Conservation (phyloP, 2,888 invertebrate genomes). For the Octonoba sinensis region DNA sequence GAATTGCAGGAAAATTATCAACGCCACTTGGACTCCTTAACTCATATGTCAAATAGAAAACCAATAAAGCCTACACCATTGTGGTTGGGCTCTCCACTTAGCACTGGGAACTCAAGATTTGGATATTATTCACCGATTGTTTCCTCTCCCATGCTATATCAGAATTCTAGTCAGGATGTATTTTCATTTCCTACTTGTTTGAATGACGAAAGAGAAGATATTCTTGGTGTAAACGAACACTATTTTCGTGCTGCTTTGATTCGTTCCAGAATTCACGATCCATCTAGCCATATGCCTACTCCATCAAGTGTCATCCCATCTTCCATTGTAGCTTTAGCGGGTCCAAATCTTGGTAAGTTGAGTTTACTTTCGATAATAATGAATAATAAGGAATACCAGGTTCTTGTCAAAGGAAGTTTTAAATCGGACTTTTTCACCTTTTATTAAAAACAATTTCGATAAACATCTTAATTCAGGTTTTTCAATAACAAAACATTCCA, state of each 20-base stretch:
- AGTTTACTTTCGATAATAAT: not conserved
- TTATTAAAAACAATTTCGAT: no score
- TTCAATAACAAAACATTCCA: no score
- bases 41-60: constrained; percentile 5
- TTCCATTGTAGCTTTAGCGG: constrained; percentile 24
- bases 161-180: constrained; percentile 22
- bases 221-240: constrained; percentile 28
- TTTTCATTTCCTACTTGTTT: constrained; percentile 28
- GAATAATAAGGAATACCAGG: no score
- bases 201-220: constrained; percentile 6
- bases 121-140: constrained; percentile 34
- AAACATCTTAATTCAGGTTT: no score
- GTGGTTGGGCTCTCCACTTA: constrained; percentile 28
- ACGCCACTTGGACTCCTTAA: not conserved
- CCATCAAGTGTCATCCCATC: not conserved
- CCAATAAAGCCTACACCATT: constrained; percentile 45
- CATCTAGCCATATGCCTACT: constrained; percentile 8
- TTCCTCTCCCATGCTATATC: constrained; percentile 16
- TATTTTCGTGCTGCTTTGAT: constrained; percentile 27
- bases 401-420: no score
- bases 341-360: constrained; percentile 33
- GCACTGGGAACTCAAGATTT: constrained; percentile 36
- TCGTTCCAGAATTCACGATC: constrained; percentile 26
- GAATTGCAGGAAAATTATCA: constrained; percentile 23
- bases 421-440: no score